A percentile compares a stretch with the other conserved stretches of the same genome.
Evolutionary conservation across 2,888 invertebrate genomes (phyloP).

Genomic region (Drosophila monieri): DNA sequence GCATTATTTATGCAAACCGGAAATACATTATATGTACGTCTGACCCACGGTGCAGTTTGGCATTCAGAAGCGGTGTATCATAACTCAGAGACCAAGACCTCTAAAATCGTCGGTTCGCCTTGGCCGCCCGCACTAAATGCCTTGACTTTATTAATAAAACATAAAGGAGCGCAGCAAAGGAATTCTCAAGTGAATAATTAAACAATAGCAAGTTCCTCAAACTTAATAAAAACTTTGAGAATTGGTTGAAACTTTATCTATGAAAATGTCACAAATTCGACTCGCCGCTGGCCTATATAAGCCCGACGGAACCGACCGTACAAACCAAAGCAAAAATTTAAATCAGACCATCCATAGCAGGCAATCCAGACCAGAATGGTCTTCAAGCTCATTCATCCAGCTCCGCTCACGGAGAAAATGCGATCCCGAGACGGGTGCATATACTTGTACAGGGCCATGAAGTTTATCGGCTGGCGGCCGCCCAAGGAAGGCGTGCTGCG

Average conservation of each 20-base stretch:
- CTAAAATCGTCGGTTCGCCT: constrained; percentile 12
- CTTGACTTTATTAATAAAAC: constrained; percentile 55
- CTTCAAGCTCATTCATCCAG: constrained; percentile 52
- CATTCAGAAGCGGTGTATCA: constrained; percentile 12
- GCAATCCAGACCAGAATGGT: constrained; percentile 43
- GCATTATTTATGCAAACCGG: constrained; percentile 63
- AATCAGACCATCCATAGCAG: not conserved
- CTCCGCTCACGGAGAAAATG: constrained; percentile 45
- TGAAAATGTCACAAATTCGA: constrained; percentile 19
- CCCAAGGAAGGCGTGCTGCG: constrained; percentile 49
- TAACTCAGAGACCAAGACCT: constrained; percentile 14
- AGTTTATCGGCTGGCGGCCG: constrained; percentile 57
- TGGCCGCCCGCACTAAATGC: not conserved
- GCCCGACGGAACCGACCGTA: not conserved
- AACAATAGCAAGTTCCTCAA: constrained; percentile 42
- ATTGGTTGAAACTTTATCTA: constrained; percentile 45
- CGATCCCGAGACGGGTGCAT: constrained; percentile 59
- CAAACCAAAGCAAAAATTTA: not conserved
- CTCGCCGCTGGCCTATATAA: constrained; percentile 48
- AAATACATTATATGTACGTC: constrained; percentile 52
- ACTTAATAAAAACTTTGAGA: constrained; percentile 57
- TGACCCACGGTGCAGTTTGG: constrained; percentile 18
- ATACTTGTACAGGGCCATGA: constrained; percentile 62
- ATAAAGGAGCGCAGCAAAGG: constrained; percentile 44
- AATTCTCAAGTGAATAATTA: constrained; percentile 66